A percentile compares a stretch with the other conserved stretches of the same genome.
Evolutionary conservation across 1,140 invertebrate genomes (phyloP).

Genomic region (Pseudomyrmex gracilis): DNA sequence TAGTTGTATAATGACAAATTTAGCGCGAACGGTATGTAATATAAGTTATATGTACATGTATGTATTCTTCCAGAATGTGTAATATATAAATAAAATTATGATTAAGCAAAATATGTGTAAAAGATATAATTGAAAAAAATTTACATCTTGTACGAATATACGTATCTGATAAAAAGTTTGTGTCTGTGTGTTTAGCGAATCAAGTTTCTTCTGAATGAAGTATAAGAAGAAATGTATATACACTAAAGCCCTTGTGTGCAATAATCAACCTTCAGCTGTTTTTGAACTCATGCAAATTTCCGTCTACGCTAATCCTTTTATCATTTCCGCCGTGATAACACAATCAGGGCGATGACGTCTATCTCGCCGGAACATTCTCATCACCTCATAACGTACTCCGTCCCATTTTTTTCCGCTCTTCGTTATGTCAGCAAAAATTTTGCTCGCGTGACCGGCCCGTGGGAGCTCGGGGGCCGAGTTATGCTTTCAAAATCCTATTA

Average conservation of each 20-base stretch:
- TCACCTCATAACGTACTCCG: conserved; percentile 30
- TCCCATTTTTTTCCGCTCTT: conserved; percentile 29
- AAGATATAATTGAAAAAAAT: background rate
- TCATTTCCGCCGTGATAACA: conserved; percentile 18
- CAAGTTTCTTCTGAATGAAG: too few relatives aligned
- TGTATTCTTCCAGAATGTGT: too few relatives aligned
- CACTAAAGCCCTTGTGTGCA: background rate
- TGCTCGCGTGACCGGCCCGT: conserved; percentile 64
- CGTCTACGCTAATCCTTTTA: conserved; percentile 23
- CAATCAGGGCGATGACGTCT: conserved; percentile 21
- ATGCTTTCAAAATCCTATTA: conserved; percentile 73
- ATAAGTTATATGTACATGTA: too few relatives aligned
- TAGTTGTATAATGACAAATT: background rate
- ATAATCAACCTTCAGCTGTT: conserved; percentile 24
- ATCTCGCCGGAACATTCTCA: conserved; percentile 42
- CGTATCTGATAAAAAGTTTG: too few relatives aligned
- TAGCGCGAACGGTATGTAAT: background rate
- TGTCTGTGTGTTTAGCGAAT: too few relatives aligned
- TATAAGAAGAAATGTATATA: background rate
- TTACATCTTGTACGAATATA: conserved; percentile 16
- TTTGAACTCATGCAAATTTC: conserved; percentile 37
- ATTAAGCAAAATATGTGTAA: background rate
- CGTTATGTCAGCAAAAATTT: conserved; percentile 56
- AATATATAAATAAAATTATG: background rate
- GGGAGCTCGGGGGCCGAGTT: conserved; percentile 48